Base-by-base conservation (phyloP, 2,888 invertebrate genomes). In the Portevinia maculata region DNA sequence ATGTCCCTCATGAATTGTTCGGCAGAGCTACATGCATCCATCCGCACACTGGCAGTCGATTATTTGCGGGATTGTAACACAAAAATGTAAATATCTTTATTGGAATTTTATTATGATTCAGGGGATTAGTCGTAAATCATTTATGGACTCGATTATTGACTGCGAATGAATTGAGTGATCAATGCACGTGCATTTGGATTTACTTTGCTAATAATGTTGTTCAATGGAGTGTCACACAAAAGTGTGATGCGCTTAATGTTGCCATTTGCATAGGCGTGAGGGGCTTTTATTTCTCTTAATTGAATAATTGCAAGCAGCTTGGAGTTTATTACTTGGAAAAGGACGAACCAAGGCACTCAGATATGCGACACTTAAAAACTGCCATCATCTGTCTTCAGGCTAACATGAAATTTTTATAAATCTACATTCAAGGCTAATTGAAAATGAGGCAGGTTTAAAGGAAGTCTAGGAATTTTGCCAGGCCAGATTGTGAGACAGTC, bases 101-200 rank as follows among this genome's bases (percentile, higher is more conserved):
- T 64, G 64, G 64, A 55, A 57, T 65, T 74, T 74, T 74, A 65
- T 65, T 74, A 65, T 65, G 74, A 74, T 57, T 73, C 55, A 30
- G 30, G 21, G 17, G 46, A 32, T 39, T 55, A 37, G 53, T 74
- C 57, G 39, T 74, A 65, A 74, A 55, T 57, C 64, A 65, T 74
- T 74, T 57, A 74, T 50, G 5, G 65, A 28, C 44, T 44, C 46
- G 37, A 37, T 41, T 37, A 13, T 32, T 9, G 34, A 46, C 44
- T 57, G 11, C 44, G 34, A 55, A 37, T 48, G 28, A 32, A 67
- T 44, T 28, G 3, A 32, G 9, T 44, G 21, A 19, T 13, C 32
- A 44, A 13, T 67, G 53, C 69, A 57, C 69, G 55, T 46, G 57
- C 57, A 28, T 1, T 1, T 13, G 13, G 37, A 28, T 15, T 24